Percentiles rank a stretch among this genome's conserved stretches.
phyloP scores from a whole-genome alignment of 2,113 vertebrate species.

The Ptychochromis oligacanthus region DNA sequence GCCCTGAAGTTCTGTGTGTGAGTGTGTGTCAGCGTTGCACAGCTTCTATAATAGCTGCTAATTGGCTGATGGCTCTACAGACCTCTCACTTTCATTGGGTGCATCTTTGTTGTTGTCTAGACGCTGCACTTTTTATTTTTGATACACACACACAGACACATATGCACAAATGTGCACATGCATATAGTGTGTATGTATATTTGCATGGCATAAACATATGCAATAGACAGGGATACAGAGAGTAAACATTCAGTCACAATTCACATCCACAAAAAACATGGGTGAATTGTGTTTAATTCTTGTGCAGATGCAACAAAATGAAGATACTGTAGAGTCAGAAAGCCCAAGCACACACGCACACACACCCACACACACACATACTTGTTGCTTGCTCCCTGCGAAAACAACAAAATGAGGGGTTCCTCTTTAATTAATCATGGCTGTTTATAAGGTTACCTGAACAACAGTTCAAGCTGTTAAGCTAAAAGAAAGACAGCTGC shows the following conservation, averaged over 20 bases:
- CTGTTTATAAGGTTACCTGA: constrained; percentile 57
- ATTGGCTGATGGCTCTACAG: constrained; percentile 51
- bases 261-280: not conserved
- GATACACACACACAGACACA: not conserved
- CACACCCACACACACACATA: constrained; percentile 9
- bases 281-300: constrained; percentile 29
- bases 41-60: constrained; percentile 59
- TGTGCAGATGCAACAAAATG: constrained; percentile 43
- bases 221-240: not conserved
- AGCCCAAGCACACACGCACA: constrained; percentile 2
- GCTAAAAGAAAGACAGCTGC: constrained; percentile 10
- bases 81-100: constrained; percentile 45
- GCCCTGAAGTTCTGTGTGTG: constrained; percentile 50
- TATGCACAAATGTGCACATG: not conserved
- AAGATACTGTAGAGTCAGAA: constrained; percentile 26
- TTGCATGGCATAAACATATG: not conserved
- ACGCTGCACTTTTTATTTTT: constrained; percentile 17
- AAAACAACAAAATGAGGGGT: constrained; percentile 56
- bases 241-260: not conserved
- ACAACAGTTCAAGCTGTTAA: constrained; percentile 27
- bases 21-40: constrained; percentile 25
- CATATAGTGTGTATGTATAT: not conserved
- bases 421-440: constrained; percentile 67
- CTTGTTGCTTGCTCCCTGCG: constrained; percentile 36
- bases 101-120: constrained; percentile 50